Conservation (phyloP, 2,797 vertebrate species). For the Malacoraja senta region DNA sequence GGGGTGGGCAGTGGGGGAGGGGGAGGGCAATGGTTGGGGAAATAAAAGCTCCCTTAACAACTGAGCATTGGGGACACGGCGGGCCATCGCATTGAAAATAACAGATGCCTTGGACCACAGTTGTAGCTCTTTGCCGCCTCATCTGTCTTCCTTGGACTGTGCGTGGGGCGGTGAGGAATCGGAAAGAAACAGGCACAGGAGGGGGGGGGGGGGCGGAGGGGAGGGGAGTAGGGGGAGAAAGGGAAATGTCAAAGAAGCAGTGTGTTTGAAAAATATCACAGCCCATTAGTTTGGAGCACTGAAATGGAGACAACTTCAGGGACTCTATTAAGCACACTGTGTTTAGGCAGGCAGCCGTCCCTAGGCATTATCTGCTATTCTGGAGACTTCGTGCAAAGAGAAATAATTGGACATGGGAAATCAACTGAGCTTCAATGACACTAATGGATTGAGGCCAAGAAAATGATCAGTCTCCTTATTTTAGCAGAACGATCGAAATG, state of each 20-base stretch:
- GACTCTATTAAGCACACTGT: conserved; percentile 82
- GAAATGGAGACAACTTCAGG: conserved; percentile 87
- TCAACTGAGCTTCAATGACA: conserved; percentile 81
- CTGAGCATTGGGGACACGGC: not conserved
- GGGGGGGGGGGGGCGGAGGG: not conserved
- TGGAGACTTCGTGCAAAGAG: conserved; percentile 73
- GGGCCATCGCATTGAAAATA: not conserved
- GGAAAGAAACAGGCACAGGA: not conserved
- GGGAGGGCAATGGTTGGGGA: not conserved
- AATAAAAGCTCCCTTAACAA: not conserved
- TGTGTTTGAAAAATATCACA: conserved; percentile 81
- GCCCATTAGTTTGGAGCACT: conserved; percentile 86
- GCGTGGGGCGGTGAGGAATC: conserved; percentile 39
- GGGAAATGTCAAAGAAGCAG: conserved; percentile 58
- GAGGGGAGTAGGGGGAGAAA: not conserved
- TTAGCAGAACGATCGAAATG: conserved; percentile 46
- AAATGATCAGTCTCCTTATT: conserved; percentile 61
- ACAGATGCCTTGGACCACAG: not conserved
- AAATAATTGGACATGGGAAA: conserved; percentile 97
- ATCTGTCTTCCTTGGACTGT: conserved; percentile 17
- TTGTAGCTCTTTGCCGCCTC: conserved; percentile 42
- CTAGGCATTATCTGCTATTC: conserved; percentile 72
- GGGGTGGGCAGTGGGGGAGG: not conserved
- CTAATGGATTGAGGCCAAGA: conserved; percentile 67
- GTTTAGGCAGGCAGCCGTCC: conserved; percentile 78